These are phyloP conservation scores for Electrophaes corylata DNA, from an alignment of 2,888 invertebrate species.

Conservation along the genomic window DNA sequence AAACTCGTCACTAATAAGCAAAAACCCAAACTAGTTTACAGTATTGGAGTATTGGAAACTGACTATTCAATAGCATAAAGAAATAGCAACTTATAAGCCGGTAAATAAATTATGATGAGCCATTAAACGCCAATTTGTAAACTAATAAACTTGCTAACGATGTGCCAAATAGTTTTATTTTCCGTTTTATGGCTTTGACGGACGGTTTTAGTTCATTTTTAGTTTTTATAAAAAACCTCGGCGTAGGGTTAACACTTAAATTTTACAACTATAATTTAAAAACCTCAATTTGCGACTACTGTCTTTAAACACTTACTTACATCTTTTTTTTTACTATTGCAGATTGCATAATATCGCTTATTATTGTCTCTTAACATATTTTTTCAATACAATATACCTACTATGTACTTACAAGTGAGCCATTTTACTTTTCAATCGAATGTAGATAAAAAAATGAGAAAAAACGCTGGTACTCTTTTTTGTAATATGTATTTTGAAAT, in stretches of 20 bases:
- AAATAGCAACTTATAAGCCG: slow-evolving; percentile 29
- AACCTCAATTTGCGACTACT: too few species aligned
- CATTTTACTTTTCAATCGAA: too few species aligned
- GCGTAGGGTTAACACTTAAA: background rate
- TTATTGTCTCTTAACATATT: too few species aligned
- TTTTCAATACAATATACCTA: too few species aligned
- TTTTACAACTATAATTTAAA: too few species aligned
- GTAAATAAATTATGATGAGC: slow-evolving; percentile 38
- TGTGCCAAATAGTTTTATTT: slow-evolving; percentile 37
- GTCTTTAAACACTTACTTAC: too few species aligned
- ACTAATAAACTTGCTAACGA: slow-evolving; percentile 40
- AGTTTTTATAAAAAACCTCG: background rate
- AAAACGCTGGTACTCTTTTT: too few species aligned
- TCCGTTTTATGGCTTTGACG: slow-evolving; percentile 30
- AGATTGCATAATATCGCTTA: too few species aligned
- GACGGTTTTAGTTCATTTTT: slow-evolving; percentile 18
- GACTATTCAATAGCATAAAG: slow-evolving; percentile 11
- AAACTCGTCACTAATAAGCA: background rate
- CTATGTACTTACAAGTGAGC: too few species aligned
- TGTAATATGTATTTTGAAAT: too few species aligned
- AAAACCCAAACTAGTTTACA: background rate
- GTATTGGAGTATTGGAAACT: slow-evolving; percentile 4
- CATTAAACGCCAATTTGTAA: slow-evolving; percentile 42
- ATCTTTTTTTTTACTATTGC: too few species aligned
- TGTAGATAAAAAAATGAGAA: too few species aligned